These are phyloP conservation scores for Pipistrellus pygmaeus DNA, from an alignment of 2,797 vertebrate genomes.

Conservation along the genomic window DNA sequence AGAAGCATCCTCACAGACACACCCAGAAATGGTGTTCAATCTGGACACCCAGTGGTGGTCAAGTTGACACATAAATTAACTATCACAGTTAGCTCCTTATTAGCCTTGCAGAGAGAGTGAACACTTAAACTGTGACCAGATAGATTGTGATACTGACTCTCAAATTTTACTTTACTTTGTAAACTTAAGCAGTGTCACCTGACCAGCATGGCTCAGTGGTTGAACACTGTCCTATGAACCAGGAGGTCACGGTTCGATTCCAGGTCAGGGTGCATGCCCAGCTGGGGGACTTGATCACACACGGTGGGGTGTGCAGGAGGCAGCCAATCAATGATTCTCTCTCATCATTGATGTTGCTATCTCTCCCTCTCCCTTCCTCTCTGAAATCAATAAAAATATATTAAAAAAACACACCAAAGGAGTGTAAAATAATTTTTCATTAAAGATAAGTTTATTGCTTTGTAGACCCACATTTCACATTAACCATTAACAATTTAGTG, in stretches of 20 bases:
- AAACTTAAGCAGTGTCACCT: not conserved
- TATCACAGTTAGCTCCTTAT: no score
- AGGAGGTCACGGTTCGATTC: no score
- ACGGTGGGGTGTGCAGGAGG: no score
- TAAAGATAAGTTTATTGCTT: not conserved
- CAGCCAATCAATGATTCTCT: no score
- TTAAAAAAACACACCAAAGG: no score
- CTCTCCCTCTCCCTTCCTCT: no score
- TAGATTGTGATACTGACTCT: not conserved
- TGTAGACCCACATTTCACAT: not conserved
- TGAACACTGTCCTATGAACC: no score
- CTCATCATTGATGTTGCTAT: no score
- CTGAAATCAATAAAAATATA: no score
- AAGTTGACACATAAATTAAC: not conserved
- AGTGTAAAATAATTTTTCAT: not conserved
- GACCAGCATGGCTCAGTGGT: no score
- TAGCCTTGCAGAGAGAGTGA: not conserved
- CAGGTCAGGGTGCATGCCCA: no score
- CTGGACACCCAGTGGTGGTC: not conserved
- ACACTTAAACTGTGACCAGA: not conserved
- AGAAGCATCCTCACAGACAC: not conserved
- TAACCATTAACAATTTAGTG: not conserved
- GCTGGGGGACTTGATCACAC: no score
- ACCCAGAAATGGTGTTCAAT: not conserved
- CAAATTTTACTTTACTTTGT: not conserved